Percentiles rank a stretch among this genome's conserved stretches.
phyloP scores from a whole-genome alignment of 2,113 vertebrate genomes.

The Sialia sialis region DNA sequence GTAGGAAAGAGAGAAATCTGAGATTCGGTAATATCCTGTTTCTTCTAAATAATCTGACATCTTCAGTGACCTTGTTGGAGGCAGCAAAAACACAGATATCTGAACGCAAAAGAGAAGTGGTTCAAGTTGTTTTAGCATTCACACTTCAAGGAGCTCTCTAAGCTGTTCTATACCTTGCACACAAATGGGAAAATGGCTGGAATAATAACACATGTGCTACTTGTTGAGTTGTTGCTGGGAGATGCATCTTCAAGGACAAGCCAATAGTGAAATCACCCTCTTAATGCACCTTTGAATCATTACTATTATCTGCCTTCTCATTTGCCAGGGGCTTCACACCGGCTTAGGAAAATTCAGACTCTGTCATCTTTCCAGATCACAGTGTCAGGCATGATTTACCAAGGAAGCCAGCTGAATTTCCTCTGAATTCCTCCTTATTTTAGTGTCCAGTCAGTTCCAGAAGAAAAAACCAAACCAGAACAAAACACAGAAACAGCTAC shows the following conservation, averaged over 20 bases:
- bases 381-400: background rate
- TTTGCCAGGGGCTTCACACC: background rate
- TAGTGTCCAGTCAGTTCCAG: background rate
- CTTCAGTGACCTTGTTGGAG: slow-evolving; percentile 14
- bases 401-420: background rate
- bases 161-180: background rate
- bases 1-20: background rate
- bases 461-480: background rate
- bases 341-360: background rate
- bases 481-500: background rate
- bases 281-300: background rate
- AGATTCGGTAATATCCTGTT: background rate
- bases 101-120: background rate
- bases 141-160: background rate
- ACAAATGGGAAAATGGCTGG: background rate
- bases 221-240: background rate
- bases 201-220: background rate
- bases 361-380: background rate
- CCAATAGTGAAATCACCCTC: background rate
- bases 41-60: background rate
- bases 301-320: background rate
- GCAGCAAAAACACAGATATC: slow-evolving; percentile 48
- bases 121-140: background rate
- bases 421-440: background rate
- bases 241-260: background rate